Percentiles rank a stretch among this genome's conserved stretches.
phyloP scores from a whole-genome alignment of 2,888 invertebrate species.

The Apodemia zela region DNA sequence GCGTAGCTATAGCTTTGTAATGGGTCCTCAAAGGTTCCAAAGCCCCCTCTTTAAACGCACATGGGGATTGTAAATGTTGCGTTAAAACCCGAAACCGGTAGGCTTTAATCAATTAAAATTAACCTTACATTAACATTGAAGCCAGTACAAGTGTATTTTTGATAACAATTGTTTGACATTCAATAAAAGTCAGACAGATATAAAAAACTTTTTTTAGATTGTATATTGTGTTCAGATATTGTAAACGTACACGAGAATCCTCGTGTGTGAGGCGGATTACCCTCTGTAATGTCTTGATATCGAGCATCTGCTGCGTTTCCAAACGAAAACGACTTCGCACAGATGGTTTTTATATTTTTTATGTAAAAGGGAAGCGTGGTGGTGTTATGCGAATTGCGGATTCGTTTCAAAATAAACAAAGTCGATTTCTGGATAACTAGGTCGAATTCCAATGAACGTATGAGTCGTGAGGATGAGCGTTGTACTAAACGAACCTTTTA shows the following conservation, averaged over 20 bases:
- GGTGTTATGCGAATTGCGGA: constrained; percentile 44
- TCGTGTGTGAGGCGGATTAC: constrained; percentile 60
- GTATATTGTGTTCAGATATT: constrained; percentile 31
- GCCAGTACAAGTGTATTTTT: too few species aligned
- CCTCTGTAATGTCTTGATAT: constrained; percentile 72
- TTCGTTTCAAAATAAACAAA: constrained; percentile 20
- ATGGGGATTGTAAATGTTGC: too few species aligned
- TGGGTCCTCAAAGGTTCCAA: too few species aligned
- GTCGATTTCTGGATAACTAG: constrained; percentile 5
- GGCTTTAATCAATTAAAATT: too few species aligned
- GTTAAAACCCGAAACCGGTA: too few species aligned
- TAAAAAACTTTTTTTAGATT: not conserved
- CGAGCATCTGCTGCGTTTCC: constrained; percentile 61
- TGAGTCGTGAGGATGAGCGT: constrained; percentile 15
- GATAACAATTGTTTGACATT: not conserved
- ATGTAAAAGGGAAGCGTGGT: constrained; percentile 42
- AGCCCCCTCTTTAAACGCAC: too few species aligned
- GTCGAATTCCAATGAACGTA: constrained; percentile 29
- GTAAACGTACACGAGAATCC: constrained; percentile 33
- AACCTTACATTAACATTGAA: too few species aligned
- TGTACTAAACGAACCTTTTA: not conserved
- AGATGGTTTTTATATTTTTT: constrained; percentile 67
- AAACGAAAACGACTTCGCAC: constrained; percentile 46
- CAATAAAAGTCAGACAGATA: not conserved
- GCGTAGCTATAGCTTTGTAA: too few species aligned